Percentiles rank a stretch among this genome's conserved stretches.
Conservation (phyloP, 2,113 vertebrate species). For the Dasyurus viverrinus region DNA sequence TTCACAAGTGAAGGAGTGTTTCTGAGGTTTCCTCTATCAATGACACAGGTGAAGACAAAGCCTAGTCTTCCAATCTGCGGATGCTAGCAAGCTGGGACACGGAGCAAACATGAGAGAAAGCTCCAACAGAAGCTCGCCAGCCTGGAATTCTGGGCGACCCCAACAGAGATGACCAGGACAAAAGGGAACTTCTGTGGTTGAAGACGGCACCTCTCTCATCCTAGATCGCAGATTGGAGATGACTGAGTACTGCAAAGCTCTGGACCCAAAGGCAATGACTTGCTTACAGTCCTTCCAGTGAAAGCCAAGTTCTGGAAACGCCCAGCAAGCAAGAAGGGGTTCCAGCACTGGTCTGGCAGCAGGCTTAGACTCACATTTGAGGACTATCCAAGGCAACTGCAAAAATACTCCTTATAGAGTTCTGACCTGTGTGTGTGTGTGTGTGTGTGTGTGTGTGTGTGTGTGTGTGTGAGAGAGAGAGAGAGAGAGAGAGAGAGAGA, state of each 20-base stretch:
- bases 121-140: neutral
- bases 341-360: neutral
- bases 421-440: neutral
- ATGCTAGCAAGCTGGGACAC: neutral
- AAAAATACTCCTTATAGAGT: neutral
- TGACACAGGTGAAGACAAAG: neutral
- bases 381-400: neutral
- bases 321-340: neutral
- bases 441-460: neutral
- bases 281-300: neutral
- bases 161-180: neutral
- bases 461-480: no score
- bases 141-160: neutral
- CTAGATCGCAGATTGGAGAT: neutral
- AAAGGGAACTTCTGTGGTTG: neutral
- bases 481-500: no score
- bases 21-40: neutral
- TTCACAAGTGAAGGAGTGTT: neutral
- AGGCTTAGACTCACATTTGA: neutral
- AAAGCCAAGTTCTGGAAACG: neutral
- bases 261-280: no score
- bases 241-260: neutral
- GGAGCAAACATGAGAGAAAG: neutral
- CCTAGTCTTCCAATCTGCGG: neutral
- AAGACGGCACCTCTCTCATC: neutral